Conservation (phyloP, 2,797 vertebrate species). For the Karalla daura region DNA sequence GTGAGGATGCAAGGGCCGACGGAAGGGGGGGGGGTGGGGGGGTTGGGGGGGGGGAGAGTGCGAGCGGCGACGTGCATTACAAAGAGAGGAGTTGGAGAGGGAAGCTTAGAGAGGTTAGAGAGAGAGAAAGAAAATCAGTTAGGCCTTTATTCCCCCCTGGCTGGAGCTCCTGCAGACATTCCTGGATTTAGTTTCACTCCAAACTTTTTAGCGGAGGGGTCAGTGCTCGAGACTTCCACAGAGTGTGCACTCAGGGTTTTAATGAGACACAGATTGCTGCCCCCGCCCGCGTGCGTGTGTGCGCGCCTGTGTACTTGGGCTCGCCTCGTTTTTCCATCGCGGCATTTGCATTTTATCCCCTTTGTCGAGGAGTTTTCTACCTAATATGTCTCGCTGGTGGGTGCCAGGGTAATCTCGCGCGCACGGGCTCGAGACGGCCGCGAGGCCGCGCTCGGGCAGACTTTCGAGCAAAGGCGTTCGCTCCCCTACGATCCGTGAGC, state of each 20-base stretch:
- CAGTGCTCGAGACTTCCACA: slow-evolving; percentile 54
- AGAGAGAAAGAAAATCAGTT: slow-evolving; percentile 47
- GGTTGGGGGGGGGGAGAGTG: not conserved
- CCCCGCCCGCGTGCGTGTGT: slow-evolving; percentile 6
- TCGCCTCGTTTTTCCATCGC: slow-evolving; percentile 24
- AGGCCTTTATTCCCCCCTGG: slow-evolving; percentile 62
- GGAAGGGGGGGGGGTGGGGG: not conserved
- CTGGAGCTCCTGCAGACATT: slow-evolving; percentile 64
- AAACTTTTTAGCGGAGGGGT: slow-evolving; percentile 69
- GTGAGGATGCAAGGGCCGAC: slow-evolving; percentile 47
- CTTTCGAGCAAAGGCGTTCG: not conserved
- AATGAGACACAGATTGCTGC: slow-evolving; percentile 59
- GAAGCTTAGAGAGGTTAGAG: slow-evolving; percentile 54
- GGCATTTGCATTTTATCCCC: slow-evolving; percentile 40
- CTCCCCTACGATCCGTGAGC: slow-evolving; percentile 4
- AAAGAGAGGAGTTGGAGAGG: slow-evolving; percentile 56
- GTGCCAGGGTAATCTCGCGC: slow-evolving; percentile 13
- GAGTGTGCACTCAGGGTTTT: slow-evolving; percentile 60
- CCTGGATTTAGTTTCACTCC: slow-evolving; percentile 70
- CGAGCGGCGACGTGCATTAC: slow-evolving; percentile 47
- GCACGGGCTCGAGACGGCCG: slow-evolving; percentile 1
- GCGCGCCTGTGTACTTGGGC: slow-evolving; percentile 1
- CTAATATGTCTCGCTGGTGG: not conserved
- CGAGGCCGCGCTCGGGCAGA: not conserved
- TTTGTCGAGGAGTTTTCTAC: slow-evolving; percentile 18